Conservation (phyloP, 1,140 invertebrate species). For the Globodera ellingtonae region DNA sequence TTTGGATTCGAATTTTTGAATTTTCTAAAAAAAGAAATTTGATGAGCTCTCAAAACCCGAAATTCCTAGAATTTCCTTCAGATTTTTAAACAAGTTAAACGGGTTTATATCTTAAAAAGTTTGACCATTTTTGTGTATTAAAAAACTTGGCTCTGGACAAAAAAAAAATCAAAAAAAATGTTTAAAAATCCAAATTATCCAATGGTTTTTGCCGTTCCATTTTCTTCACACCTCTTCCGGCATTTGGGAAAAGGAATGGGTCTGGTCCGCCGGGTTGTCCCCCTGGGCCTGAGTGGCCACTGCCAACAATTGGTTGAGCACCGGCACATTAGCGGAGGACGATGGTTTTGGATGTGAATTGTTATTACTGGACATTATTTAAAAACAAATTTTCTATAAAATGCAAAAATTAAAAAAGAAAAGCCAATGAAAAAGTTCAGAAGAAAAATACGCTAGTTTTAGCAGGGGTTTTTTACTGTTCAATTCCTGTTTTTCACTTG, state of each 20-base stretch:
- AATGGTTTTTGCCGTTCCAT: neutral
- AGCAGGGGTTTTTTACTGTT: too few relatives aligned
- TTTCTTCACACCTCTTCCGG: slow-evolving; percentile 20
- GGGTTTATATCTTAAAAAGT: too few relatives aligned
- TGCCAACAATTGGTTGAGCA: slow-evolving; percentile 25
- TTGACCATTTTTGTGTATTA: too few relatives aligned
- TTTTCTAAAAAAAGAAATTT: neutral
- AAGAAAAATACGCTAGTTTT: too few relatives aligned
- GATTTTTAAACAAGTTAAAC: too few relatives aligned
- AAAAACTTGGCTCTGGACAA: neutral
- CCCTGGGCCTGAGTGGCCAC: slow-evolving; percentile 24
- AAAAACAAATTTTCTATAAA: neutral
- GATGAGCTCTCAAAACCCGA: too few relatives aligned
- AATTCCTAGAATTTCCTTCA: too few relatives aligned
- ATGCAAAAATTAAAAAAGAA: too few relatives aligned
- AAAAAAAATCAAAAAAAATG: neutral
- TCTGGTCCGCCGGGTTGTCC: neutral
- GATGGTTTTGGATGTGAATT: neutral
- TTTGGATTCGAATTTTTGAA: neutral
- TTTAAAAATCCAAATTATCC: neutral
- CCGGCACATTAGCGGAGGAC: neutral
- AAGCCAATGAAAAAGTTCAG: too few relatives aligned
- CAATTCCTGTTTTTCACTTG: too few relatives aligned
- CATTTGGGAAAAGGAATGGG: neutral
- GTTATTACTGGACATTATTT: neutral